These are phyloP conservation scores for Xanthorhoe designata DNA, from an alignment of 2,888 invertebrate species.

Conservation along the genomic window DNA sequence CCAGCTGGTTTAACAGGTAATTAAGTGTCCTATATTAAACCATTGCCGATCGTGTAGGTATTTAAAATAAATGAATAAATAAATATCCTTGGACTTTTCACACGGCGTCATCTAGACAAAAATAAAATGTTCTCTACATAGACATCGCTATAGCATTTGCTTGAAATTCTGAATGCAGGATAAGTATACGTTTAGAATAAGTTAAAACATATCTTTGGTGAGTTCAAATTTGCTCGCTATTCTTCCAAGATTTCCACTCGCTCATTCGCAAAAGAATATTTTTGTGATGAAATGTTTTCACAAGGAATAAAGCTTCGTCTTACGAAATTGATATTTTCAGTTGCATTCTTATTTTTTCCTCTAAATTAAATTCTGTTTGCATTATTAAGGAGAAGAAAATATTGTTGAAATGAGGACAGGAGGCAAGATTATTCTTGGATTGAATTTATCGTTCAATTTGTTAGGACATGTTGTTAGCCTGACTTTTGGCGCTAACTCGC, in stretches of 20 bases:
- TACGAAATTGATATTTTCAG: slow-evolving; percentile 29
- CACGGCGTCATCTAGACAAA: too few relatives aligned
- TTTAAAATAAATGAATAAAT: too few relatives aligned
- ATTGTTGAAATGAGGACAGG: slow-evolving; percentile 12
- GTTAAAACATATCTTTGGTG: neutral
- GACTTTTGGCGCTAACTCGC: too few relatives aligned
- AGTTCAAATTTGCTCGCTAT: neutral
- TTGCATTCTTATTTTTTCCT: slow-evolving; percentile 36
- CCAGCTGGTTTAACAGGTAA: too few relatives aligned
- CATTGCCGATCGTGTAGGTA: too few relatives aligned
- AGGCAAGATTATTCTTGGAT: neutral
- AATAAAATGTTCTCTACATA: too few relatives aligned
- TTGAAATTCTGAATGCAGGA: too few relatives aligned
- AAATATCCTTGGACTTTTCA: too few relatives aligned
- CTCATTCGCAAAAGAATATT: slow-evolving; percentile 17
- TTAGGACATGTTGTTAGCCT: too few relatives aligned
- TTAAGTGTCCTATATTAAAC: too few relatives aligned
- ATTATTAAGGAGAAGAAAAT: slow-evolving; percentile 31
- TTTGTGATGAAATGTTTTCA: slow-evolving; percentile 22
- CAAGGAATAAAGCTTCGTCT: slow-evolving; percentile 22
- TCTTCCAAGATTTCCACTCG: neutral
- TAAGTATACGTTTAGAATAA: neutral
- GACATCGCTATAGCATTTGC: too few relatives aligned
- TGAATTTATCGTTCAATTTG: neutral
- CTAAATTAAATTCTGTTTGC: slow-evolving; percentile 39